Conservation (phyloP, 30 jellyfish, hydroid and myxozoan genomes). For the Sanderia malayensis region DNA sequence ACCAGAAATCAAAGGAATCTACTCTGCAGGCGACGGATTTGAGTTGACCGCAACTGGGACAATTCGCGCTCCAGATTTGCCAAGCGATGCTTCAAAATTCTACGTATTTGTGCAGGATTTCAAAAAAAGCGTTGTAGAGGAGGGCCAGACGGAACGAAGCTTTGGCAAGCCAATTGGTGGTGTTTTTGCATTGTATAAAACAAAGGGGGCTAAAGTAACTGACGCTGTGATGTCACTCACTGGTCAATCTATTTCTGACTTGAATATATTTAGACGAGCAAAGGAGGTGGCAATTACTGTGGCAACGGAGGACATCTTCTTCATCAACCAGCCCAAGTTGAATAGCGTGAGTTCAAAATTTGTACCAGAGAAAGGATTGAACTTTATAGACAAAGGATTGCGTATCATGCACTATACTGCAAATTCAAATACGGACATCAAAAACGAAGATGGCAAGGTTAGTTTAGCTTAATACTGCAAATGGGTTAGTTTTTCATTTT, state of each 20-base stretch:
- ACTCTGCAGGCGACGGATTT: slow-evolving; percentile 42
- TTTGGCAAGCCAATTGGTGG: slow-evolving; percentile 36
- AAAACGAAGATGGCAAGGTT: slow-evolving; percentile 11
- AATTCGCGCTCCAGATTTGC: slow-evolving; percentile 32
- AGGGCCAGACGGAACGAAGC: slow-evolving; percentile 1
- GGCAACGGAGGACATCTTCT: slow-evolving; percentile 14
- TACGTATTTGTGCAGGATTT: slow-evolving; percentile 29
- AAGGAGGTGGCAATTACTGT: slow-evolving; percentile 35
- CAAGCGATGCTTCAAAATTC: slow-evolving; percentile 33
- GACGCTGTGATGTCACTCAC: slow-evolving; percentile 33
- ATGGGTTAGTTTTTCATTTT: too few species aligned
- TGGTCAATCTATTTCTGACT: slow-evolving; percentile 20
- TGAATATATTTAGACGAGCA: slow-evolving; percentile 15
- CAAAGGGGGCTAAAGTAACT: neutral
- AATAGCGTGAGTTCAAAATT: neutral
- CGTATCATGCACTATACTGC: slow-evolving; percentile 23
- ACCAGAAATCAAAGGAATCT: slow-evolving; percentile 29
- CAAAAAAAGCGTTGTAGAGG: neutral
- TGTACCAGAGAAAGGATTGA: slow-evolving; percentile 37
- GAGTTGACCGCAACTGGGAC: slow-evolving; percentile 43
- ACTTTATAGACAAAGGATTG: slow-evolving; percentile 27
- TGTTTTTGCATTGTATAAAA: slow-evolving; percentile 19
- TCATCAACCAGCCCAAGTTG: slow-evolving; percentile 18
- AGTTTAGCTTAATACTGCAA: neutral
- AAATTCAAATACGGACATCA: slow-evolving; percentile 31